Conservation (phyloP, 2,797 vertebrate species). For the Falco naumanni region DNA sequence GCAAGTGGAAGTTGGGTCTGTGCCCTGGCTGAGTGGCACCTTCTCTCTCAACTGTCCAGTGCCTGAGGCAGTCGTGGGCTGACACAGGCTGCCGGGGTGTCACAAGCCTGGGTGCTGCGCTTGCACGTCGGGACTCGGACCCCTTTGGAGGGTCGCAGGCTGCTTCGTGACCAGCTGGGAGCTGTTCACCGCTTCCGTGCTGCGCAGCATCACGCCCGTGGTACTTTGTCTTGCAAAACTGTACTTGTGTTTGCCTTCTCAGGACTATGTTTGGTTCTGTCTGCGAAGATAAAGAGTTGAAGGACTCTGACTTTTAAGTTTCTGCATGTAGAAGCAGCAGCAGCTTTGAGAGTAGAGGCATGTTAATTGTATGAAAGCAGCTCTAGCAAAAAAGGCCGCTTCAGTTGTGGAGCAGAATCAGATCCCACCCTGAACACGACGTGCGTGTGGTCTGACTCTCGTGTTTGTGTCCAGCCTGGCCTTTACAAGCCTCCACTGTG, state of each 20-base stretch:
- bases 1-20: too few species aligned
- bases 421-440: neutral
- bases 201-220: fast-evolving
- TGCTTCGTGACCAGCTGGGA: neutral
- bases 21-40: neutral
- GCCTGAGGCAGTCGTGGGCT: neutral
- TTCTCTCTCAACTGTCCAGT: neutral
- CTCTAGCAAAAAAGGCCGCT: neutral
- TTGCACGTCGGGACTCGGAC: neutral
- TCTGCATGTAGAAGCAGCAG: neutral
- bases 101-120: neutral
- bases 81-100: neutral
- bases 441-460: neutral
- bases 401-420: neutral
- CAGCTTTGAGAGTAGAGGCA: neutral
- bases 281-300: neutral
- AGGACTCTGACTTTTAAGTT: neutral
- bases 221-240: neutral
- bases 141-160: neutral
- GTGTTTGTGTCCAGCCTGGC: neutral
- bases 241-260: neutral
- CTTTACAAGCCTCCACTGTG: neutral
- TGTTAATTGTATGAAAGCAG: neutral
- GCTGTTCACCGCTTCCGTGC: neutral
- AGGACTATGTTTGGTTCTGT: neutral